phyloP scores from a whole-genome alignment of 2,888 invertebrate genomes.

The Acanthosepion pharaonis region DNA sequence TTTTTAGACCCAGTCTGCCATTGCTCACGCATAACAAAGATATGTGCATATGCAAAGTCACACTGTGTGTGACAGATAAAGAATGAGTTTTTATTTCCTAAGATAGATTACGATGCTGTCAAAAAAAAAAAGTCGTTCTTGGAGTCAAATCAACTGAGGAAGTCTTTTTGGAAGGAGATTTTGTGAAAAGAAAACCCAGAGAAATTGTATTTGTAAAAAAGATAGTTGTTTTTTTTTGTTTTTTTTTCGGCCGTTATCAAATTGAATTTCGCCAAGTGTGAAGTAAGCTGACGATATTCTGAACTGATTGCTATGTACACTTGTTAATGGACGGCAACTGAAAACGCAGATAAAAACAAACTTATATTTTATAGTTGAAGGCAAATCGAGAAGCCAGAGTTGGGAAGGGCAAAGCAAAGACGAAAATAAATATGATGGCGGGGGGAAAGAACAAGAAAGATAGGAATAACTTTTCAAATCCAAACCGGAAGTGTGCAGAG shows the following conservation, averaged over 20 bases:
- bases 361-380: not conserved
- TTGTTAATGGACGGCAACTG: not conserved
- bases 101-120: too few species aligned
- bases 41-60: too few species aligned
- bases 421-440: not conserved
- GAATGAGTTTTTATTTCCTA: too few species aligned
- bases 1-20: too few species aligned
- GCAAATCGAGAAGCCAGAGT: not conserved
- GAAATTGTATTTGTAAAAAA: not conserved
- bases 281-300: not conserved
- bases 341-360: not conserved
- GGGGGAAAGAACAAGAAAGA: not conserved
- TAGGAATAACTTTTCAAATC: not conserved
- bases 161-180: too few species aligned
- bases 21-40: too few species aligned
- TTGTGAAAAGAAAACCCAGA: not conserved
- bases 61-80: too few species aligned
- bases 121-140: too few species aligned
- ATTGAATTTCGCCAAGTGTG: not conserved
- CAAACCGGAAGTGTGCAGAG: not conserved
- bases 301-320: not conserved
- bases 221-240: too few species aligned
- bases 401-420: not conserved
- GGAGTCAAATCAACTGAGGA: too few species aligned
- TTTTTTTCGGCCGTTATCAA: not conserved